phyloP scores from a whole-genome alignment of 1,140 invertebrate species.

The Eriocheir sinensis region DNA sequence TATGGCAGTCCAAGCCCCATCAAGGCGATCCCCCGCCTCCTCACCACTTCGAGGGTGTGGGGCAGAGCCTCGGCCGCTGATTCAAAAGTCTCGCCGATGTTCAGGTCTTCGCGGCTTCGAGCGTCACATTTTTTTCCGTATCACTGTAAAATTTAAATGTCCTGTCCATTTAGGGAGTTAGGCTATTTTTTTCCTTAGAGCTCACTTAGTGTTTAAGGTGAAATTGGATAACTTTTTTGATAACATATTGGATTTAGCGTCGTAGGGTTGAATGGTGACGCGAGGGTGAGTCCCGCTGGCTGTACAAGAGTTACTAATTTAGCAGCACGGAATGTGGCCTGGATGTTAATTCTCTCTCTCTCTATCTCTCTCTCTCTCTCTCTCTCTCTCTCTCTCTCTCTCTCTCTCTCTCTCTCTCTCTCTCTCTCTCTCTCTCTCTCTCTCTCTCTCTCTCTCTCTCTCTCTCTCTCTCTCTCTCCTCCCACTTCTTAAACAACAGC shows the following conservation, averaged over 20 bases:
- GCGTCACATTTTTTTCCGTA: conserved; percentile 30
- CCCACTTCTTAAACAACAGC: too few species aligned
- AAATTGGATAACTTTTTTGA: neutral
- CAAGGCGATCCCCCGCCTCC: neutral
- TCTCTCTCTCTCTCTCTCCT: conserved; percentile 7
- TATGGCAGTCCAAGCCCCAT: neutral
- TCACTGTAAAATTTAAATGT: conserved; percentile 44
- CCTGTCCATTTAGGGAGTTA: conserved; percentile 41
- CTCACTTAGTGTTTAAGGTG: conserved; percentile 51
- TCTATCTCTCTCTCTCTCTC: neutral
- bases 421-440: conserved; percentile 22
- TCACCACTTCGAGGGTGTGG: neutral
- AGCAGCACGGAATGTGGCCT: neutral
- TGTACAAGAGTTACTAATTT: neutral
- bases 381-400: neutral
- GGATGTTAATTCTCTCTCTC: neutral
- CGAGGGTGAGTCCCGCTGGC: neutral
- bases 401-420: neutral
- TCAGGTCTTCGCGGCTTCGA: conserved; percentile 12
- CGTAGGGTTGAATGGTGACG: neutral
- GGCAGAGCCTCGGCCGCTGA: neutral
- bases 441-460: conserved; percentile 22
- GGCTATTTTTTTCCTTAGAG: conserved; percentile 44
- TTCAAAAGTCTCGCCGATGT: neutral
- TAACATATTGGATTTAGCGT: neutral